Base-by-base conservation (phyloP, 1,140 invertebrate genomes). In the Leguminivora glycinivorella region DNA sequence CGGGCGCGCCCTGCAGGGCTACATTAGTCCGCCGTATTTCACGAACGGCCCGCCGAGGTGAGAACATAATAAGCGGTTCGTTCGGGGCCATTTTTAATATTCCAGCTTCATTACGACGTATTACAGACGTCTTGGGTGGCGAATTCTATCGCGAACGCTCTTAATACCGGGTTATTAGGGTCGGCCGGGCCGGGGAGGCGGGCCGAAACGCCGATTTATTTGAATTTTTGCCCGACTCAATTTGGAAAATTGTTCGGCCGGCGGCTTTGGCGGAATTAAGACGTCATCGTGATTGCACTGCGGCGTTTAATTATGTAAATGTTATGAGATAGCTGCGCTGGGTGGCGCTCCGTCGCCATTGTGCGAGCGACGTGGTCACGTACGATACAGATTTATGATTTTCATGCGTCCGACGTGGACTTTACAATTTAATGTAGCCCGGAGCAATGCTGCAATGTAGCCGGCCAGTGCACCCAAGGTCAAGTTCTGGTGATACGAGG, bases 241-340 rank as follows among this genome's bases (percentile, higher is more conserved):
- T 91, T 91, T 90, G 83, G 89, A 88, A 89, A 91, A 91, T 91
- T 83, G 83, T 86, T 85, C 77, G 69, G 86, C 89, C 82, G 82
- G 83, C 86, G 87, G 89, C 88, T 75, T 72, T 87, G 80, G 88
- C 87, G 78, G 88, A 91, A 91, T 91, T 91, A 89, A 91, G 89
- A 91, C 87, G 89, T 91, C 89, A 91, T 82, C 80, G 76, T 89
- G 85, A 90, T 91, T 91, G 87, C 89, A 74, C 75, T 67, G 79
- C 84, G 87, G 88, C 84, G 89, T 90, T 90, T 90, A 88, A 91
- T 91, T 91, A 91, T 90, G 88, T 91, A 90, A 90, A 90, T 90
- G 87, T 87, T 87, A 84, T 81, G 83, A 85, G 83, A 84, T 86
- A 89, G 83, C 74, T 73, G 73, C 70, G 73, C 83, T 88, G 88